Conservation (phyloP, 2,888 invertebrate genomes). For the Leptarthrus brevirostris region DNA sequence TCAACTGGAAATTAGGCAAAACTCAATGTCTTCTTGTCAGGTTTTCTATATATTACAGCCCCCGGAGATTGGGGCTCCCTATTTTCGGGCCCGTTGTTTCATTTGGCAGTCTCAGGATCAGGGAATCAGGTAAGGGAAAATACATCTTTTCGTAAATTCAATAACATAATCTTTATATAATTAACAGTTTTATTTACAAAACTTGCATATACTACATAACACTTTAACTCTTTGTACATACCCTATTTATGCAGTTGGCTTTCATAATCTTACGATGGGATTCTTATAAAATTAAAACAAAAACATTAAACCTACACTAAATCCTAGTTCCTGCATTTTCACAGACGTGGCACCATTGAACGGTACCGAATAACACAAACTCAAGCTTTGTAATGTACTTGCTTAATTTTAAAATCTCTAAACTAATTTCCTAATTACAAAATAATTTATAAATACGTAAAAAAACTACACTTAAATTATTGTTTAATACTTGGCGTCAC, state of each 20-base stretch:
- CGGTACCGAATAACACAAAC: slow-evolving; percentile 27
- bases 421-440: not conserved
- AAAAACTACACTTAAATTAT: not conserved
- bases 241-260: not conserved
- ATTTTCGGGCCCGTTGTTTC: no score
- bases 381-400: not conserved
- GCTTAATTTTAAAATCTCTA: not conserved
- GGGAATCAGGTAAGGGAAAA: no score
- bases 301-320: not conserved
- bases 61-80: no score
- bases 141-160: no score
- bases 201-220: no score
- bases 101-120: no score
- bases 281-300: not conserved
- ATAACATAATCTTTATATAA: no score
- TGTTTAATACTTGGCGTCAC: not conserved
- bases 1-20: no score
- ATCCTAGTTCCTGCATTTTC: slow-evolving; percentile 24
- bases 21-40: no score
- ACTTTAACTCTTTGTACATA: not conserved
- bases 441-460: slow-evolving; percentile 16
- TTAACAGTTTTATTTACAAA: not conserved
- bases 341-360: slow-evolving; percentile 30
- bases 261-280: not conserved
- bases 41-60: no score